phyloP scores from a whole-genome alignment of 2,888 invertebrate genomes.

The Ferrisia virgata region DNA sequence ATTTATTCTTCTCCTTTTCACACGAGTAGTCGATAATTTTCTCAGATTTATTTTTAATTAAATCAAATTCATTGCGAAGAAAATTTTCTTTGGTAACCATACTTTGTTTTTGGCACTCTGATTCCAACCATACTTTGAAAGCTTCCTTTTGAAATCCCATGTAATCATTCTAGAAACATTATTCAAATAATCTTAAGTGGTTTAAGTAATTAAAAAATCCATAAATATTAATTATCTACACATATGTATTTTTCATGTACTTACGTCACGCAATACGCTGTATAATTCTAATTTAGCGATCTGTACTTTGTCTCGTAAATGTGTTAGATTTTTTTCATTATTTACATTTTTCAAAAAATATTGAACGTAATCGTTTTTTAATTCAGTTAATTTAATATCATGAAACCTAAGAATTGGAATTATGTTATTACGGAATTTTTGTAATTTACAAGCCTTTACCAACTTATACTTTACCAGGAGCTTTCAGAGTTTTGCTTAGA shows the following conservation, averaged over 20 bases:
- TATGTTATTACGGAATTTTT: neutral
- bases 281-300: neutral
- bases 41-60: neutral
- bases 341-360: neutral
- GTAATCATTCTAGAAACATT: neutral
- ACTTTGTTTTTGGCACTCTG: conserved; percentile 24
- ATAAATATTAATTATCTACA: neutral
- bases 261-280: neutral
- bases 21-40: conserved; percentile 2
- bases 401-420: neutral
- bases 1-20: neutral
- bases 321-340: neutral
- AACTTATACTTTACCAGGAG: neutral
- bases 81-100: conserved; percentile 15
- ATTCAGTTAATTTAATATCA: neutral
- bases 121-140: conserved; percentile 37
- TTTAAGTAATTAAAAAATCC: neutral
- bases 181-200: neutral
- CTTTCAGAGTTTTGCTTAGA: conserved; percentile 17
- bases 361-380: conserved; percentile 8
- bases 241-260: neutral
- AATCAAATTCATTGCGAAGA: neutral
- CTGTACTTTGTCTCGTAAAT: neutral
- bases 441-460: neutral
- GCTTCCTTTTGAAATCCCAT: neutral